Percentiles rank a stretch among this genome's conserved stretches.
Conservation (phyloP, 92 coral and sea anemone genomes). For the Meandrina meandrites region DNA sequence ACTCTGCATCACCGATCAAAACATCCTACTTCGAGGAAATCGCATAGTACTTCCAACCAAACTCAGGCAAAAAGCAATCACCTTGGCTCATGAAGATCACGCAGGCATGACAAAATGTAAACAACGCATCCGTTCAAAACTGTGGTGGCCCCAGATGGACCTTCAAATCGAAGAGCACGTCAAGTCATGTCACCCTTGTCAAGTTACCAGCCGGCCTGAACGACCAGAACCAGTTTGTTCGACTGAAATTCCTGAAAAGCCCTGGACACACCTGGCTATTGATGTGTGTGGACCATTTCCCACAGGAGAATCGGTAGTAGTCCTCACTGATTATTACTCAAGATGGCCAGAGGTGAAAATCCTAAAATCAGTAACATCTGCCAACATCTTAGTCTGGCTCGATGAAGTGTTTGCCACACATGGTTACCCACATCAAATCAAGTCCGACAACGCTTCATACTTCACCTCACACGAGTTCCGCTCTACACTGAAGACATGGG, state of each 20-base stretch:
- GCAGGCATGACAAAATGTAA: conserved; percentile 55
- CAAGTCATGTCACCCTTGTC: conserved; percentile 38
- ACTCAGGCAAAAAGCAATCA: conserved; percentile 41
- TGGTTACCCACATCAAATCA: too few relatives aligned
- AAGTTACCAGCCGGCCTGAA: conserved; percentile 22
- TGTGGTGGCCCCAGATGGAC: conserved; percentile 62
- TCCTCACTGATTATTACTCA: too few relatives aligned
- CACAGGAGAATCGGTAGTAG: too few relatives aligned
- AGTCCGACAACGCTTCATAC: too few relatives aligned
- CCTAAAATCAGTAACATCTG: too few relatives aligned
- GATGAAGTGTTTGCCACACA: too few relatives aligned
- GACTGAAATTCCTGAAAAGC: conserved; percentile 56
- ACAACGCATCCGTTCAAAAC: conserved; percentile 41
- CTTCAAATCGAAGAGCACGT: conserved; percentile 29
- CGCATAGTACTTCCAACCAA: conserved; percentile 44
- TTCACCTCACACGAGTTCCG: too few relatives aligned
- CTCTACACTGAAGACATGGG: too few relatives aligned
- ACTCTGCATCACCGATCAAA: conserved; percentile 41
- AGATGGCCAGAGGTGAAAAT: too few relatives aligned
- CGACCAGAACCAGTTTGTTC: conserved; percentile 60
- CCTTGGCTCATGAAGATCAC: conserved; percentile 49
- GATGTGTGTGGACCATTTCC: conserved; percentile 75
- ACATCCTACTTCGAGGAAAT: conserved; percentile 41
- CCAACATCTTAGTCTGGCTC: too few relatives aligned
- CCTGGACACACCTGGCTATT: conserved; percentile 49